phyloP scores from a whole-genome alignment of 1,140 invertebrate species.

The Cataglyphis hispanica region DNA sequence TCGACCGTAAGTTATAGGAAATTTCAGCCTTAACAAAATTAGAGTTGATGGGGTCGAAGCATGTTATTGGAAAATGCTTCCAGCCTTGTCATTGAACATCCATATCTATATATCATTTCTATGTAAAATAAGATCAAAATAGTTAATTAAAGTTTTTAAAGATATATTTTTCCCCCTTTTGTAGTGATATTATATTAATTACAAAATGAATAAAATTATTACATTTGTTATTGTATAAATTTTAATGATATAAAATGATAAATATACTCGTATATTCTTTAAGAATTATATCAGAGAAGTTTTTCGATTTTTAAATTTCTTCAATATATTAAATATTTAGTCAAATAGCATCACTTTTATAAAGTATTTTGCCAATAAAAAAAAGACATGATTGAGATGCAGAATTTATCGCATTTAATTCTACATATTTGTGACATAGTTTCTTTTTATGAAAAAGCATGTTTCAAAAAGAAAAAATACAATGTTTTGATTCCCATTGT shows the following conservation, averaged over 20 bases:
- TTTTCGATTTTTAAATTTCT: not conserved
- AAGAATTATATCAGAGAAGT: not conserved
- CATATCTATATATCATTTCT: not conserved
- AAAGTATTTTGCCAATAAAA: not conserved
- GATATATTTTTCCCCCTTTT: not conserved
- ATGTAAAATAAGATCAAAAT: not conserved
- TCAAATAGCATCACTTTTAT: no score
- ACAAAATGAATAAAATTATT: not conserved
- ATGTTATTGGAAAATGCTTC: not conserved
- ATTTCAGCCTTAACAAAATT: conserved; percentile 30
- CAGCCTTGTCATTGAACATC: not conserved
- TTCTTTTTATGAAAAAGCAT: not conserved
- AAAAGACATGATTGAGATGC: not conserved
- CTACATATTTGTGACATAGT: not conserved
- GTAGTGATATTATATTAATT: not conserved
- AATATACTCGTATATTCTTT: not conserved
- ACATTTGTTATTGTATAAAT: not conserved
- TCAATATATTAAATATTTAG: not conserved
- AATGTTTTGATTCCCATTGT: not conserved
- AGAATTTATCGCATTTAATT: conserved; percentile 1
- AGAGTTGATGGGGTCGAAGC: not conserved
- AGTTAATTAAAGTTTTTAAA: conserved; percentile 10
- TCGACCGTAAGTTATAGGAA: conserved; percentile 13
- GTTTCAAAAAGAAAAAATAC: not conserved
- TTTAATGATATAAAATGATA: not conserved